Conservation (phyloP, 2,113 vertebrate genomes). For the Sprattus sprattus region DNA sequence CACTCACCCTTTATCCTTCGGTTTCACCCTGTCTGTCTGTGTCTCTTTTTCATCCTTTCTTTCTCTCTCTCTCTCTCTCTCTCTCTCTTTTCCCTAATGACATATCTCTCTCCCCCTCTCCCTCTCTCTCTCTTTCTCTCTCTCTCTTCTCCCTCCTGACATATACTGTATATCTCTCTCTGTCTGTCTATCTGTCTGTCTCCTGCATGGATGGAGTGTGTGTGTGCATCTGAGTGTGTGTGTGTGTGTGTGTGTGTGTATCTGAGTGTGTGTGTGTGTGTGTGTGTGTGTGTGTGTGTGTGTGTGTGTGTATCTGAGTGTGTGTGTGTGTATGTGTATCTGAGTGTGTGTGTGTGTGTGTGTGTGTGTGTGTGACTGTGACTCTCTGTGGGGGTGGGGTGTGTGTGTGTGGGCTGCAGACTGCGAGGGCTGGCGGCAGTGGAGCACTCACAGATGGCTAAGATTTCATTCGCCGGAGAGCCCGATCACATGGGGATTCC, state of each 20-base stretch:
- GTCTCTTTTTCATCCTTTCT: neutral
- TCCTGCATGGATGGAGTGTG: neutral
- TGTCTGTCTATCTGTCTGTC: neutral
- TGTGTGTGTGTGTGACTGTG: conserved; percentile 12
- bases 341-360: conserved; percentile 29
- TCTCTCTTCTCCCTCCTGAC: neutral
- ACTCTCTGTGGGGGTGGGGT: neutral
- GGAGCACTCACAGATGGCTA: conserved; percentile 64
- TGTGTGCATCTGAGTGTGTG: conserved; percentile 20
- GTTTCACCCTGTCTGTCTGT: neutral
- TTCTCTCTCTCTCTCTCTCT: neutral
- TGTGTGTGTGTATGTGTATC: conserved; percentile 18
- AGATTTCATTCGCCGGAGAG: conserved; percentile 77
- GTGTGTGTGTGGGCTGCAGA: neutral
- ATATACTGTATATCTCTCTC: neutral
- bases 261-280: conserved; percentile 17
- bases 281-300: conserved; percentile 19
- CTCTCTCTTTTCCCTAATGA: neutral
- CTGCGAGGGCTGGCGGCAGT: conserved; percentile 16
- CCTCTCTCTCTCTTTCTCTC: neutral
- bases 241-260: conserved; percentile 17
- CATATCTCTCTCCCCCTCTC: neutral
- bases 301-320: conserved; percentile 19
- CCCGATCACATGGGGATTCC: conserved; percentile 78
- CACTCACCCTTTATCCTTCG: neutral